These are phyloP conservation scores for Pharmacophagus antenor DNA, from an alignment of 2,888 invertebrate genomes.

Conservation along the genomic window DNA sequence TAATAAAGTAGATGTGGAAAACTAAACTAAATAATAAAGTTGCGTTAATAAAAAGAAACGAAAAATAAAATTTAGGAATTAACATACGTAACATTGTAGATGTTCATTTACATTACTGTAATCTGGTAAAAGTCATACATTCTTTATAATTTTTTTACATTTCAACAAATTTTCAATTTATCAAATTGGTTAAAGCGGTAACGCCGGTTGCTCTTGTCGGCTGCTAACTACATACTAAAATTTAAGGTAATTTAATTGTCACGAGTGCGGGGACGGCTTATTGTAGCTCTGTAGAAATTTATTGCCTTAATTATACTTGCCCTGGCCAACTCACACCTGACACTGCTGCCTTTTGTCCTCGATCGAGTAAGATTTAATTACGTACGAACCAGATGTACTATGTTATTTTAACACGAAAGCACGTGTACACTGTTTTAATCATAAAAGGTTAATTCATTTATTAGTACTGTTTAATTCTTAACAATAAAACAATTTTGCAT, in stretches of 20 bases:
- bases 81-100: too few species aligned
- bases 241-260: conserved; percentile 30
- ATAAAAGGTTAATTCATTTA: background rate
- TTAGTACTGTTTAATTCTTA: background rate
- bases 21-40: too few species aligned
- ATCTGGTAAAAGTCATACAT: background rate
- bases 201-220: background rate
- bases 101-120: background rate
- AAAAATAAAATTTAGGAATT: too few species aligned
- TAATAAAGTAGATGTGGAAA: too few species aligned
- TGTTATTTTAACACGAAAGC: background rate
- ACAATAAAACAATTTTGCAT: background rate
- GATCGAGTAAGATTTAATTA: conserved; percentile 44
- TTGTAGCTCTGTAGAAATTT: conserved; percentile 64
- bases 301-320: conserved; percentile 72
- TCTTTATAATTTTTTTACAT: background rate
- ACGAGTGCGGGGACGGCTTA: conserved; percentile 53
- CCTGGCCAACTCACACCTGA: conserved; percentile 52
- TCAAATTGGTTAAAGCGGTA: background rate
- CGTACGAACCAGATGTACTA: background rate
- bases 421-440: background rate
- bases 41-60: too few species aligned
- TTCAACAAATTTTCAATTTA: background rate
- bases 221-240: conserved; percentile 49
- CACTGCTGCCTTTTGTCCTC: conserved; percentile 49